phyloP scores from a whole-genome alignment of 2,113 vertebrate species.

The Callopanchax toddi region DNA sequence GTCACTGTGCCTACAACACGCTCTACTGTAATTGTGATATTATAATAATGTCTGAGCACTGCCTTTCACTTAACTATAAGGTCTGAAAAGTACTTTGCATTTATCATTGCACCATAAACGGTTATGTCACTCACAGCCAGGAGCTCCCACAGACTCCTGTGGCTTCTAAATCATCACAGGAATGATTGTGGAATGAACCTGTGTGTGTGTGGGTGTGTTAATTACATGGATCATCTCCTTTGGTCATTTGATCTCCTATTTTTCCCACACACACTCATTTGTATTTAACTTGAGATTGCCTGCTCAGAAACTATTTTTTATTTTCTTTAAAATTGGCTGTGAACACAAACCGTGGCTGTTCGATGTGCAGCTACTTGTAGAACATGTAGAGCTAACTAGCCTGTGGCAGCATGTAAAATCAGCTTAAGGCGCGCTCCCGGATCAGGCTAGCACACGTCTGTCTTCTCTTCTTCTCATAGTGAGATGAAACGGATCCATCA shows the following conservation, averaged over 20 bases:
- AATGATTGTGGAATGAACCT: constrained; percentile 42
- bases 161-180: constrained; percentile 41
- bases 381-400: constrained; percentile 60
- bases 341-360: constrained; percentile 4
- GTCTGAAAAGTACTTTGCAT: constrained; percentile 22
- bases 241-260: constrained; percentile 33
- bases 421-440: constrained; percentile 54
- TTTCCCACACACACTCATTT: constrained; percentile 29
- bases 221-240: constrained; percentile 37
- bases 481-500: constrained; percentile 51
- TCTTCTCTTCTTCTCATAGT: constrained; percentile 52
- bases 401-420: constrained; percentile 64
- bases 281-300: constrained; percentile 22
- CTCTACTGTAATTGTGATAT: constrained; percentile 27
- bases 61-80: constrained; percentile 29
- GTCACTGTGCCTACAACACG: constrained; percentile 5
- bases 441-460: constrained; percentile 60
- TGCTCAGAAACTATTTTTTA: constrained; percentile 14
- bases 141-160: constrained; percentile 30
- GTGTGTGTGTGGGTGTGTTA: constrained; percentile 42
- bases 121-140: neutral
- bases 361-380: constrained; percentile 73
- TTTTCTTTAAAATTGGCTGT: constrained; percentile 1
- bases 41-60: constrained; percentile 4
- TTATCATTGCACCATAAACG: constrained; percentile 27